Evolutionary conservation across 2,113 vertebrate species (phyloP), one percentile per base, ranked within the genome.

Genomic region (Sceloporus tristichus): DNA sequence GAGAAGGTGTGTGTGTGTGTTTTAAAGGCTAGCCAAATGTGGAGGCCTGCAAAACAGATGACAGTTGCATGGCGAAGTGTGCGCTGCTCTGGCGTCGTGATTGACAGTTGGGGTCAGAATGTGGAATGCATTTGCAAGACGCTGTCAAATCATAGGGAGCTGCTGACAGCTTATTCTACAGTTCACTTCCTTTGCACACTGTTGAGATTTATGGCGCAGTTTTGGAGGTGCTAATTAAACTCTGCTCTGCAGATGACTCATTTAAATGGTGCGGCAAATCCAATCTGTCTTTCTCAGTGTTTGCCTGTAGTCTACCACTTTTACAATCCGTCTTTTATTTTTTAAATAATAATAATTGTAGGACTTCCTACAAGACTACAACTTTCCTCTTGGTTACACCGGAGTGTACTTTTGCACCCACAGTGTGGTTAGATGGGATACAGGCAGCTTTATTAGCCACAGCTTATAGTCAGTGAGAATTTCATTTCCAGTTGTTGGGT

Each of bases 121-220:
- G 92, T 96, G 96, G 91, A 93, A 95, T 95, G 92, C 90, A 42
- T 96, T 95, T 97, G 96, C 94, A 95, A 96, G 94, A 92, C 92
- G 91, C 91, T 92, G 91, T 96, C 89, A 94, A 92, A 94, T 96
- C 93, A 84, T 34, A 79, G 93, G 91, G 97, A 97, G 96, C 90
- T 98, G 98, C 96, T 98, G 97, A 98, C 97, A 99, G 97, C 93
- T 96, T 68, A 78, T 85, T 83, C 95, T 81, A 80, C 95, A 83
- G 90, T 93, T 92, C 89, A 73, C 95, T 93, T 94, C 89, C 93
- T 95, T 92, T 92, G 94, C 90, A 89, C 29, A 29, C 90, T 0
- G 0, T 16, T 29, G 62, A 93, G 91, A 93, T 94, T 95, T 93
- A 91, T 84, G 87, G 92, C 77, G 91, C 16, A 34, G n/a, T 85